Conservation (phyloP, 2,888 invertebrate genomes). For the Ochropleura leucogaster region DNA sequence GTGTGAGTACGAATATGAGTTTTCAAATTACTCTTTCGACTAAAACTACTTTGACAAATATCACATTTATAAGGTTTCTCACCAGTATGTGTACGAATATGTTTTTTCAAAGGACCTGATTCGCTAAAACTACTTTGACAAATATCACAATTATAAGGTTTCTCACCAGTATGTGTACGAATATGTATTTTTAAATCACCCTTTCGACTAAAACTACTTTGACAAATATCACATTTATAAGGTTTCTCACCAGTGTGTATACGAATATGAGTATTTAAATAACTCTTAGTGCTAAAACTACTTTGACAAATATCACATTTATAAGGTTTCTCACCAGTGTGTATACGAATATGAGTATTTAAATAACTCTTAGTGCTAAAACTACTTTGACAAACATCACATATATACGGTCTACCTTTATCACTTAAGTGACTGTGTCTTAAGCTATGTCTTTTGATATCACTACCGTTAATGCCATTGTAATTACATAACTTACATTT, state of each 20-base stretch:
- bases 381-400: constrained; percentile 26
- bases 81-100: constrained; percentile 19
- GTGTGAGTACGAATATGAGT: background rate
- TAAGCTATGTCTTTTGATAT: constrained; percentile 13
- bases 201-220: background rate
- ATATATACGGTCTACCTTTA: constrained; percentile 29
- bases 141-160: constrained; percentile 38
- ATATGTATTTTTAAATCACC: accelerated
- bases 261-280: background rate
- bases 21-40: accelerated
- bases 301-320: constrained; percentile 38
- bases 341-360: constrained; percentile 9
- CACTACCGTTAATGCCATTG: constrained; percentile 24
- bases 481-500: constrained; percentile 35
- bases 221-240: constrained; percentile 37
- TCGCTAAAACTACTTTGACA: background rate
- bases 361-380: background rate
- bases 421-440: constrained; percentile 25
- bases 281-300: accelerated
- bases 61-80: constrained; percentile 32
- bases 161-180: constrained; percentile 42
- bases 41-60: background rate
- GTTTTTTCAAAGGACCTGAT: accelerated
- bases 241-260: constrained; percentile 42
- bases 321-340: constrained; percentile 46